These are phyloP conservation scores for Tetramorium bicarinatum DNA, from an alignment of 2,888 invertebrate species.

Conservation along the genomic window DNA sequence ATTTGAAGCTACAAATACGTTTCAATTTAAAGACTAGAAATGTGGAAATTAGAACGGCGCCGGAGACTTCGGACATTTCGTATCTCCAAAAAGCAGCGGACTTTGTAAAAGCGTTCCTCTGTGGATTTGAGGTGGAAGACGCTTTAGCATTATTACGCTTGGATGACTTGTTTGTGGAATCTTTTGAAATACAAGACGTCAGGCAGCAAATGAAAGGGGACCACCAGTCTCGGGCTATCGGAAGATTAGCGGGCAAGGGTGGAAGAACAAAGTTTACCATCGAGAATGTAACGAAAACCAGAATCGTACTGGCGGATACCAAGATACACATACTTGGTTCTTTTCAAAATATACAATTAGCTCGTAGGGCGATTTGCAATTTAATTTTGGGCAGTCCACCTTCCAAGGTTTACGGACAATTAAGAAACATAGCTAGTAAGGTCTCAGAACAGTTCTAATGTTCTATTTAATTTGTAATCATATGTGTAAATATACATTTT, in stretches of 20 bases:
- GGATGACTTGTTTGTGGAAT: constrained; percentile 98
- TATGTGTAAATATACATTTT: neutral
- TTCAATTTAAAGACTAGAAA: constrained; percentile 97
- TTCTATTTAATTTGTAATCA: constrained; percentile 1
- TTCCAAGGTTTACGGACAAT: constrained; percentile 98
- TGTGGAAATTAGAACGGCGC: constrained; percentile 93
- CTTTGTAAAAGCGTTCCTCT: constrained; percentile 98
- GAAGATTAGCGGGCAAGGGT: constrained; percentile 98
- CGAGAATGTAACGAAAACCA: constrained; percentile 99
- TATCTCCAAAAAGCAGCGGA: constrained; percentile 99
- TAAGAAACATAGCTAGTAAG: constrained; percentile 94
- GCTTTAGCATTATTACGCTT: constrained; percentile 97
- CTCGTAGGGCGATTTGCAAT: constrained; percentile 97
- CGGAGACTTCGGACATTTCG: constrained; percentile 93
- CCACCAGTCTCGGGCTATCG: constrained; percentile 97
- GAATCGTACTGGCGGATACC: constrained; percentile 98
- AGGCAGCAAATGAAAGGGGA: constrained; percentile 95
- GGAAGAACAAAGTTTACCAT: constrained; percentile 99
- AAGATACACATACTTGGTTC: constrained; percentile 99
- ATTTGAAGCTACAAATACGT: constrained; percentile 96
- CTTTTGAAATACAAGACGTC: constrained; percentile 98
- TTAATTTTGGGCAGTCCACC: constrained; percentile 98
- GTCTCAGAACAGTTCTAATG: constrained; percentile 93
- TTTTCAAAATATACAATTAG: constrained; percentile 98
- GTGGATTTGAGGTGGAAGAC: constrained; percentile 99